Base-by-base conservation (phyloP, 2,888 invertebrate genomes). In the Arge pagana region DNA sequence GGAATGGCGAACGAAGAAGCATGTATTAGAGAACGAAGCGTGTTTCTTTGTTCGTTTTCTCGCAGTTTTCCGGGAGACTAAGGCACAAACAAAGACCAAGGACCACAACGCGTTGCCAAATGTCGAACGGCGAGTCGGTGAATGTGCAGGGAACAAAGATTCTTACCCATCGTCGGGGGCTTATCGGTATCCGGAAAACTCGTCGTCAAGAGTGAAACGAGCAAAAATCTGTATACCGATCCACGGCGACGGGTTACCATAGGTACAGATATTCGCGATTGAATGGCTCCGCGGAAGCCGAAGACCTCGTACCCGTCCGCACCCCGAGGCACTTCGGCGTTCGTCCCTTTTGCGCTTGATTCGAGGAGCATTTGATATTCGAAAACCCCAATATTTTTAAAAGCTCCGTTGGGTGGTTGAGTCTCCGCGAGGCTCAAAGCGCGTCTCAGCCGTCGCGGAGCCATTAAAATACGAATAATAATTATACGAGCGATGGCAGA, bases 381-480 rank as follows among this genome's bases (percentile, higher is more conserved):
- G 66, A 72, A 74, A 76, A 75, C 74, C 67, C 71, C 76, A 76
- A 76, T 76, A 76, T 76, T 75, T 76, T 76, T 76, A 76, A 76
- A 76, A 76, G 76, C 76, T 70, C 69, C 56, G 63, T 60, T 45
- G 45, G 45, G 33, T 33, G 49, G 15, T 31, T 48, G 51, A 52
- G 51, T 60, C 60, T 60, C 33, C 35, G 21, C 35, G 50, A 51
- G 41, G 67, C 66, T 73, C 72, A 73, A 73, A 72, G 65, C 68
- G 54, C 66, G 61, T 57, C 67, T 68, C 42, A n/a, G 45, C 21
- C 45, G 45, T 43, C 51, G 53, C 56, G 61, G 67, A 68, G 62
- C 75, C 75, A 75, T 75, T 75, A 75, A 74, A 75, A 75, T 74
- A 68, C 72, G 75, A 72, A 76, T 75, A 74, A 76, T 76, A 75